Evolutionary conservation across 2,888 invertebrate genomes (phyloP), one percentile per base, ranked within the genome.

Genomic region (Melangyna quadrimaculata): DNA sequence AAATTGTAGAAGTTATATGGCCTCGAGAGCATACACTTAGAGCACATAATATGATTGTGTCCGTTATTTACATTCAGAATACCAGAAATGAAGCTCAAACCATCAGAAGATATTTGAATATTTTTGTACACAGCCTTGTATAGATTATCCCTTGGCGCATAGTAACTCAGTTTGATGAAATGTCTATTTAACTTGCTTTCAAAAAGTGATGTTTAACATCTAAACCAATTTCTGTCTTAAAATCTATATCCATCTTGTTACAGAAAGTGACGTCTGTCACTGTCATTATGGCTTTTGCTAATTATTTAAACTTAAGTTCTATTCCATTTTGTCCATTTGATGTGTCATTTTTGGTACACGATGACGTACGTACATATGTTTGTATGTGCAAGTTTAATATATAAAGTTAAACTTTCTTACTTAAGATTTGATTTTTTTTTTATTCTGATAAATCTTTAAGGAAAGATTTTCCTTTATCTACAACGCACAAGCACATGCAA

Each of bases 241-340:
- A 14, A 45, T 45, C 22, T 10, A 27, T n/a, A 45, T 45, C 9
- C 10, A 32, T 24, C 19, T 40, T 24, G 10, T 27, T 19, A 9
- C 4, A 40, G 10, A 8, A 32, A 45, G 29, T 45, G 67, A 43
- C 8, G 19, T 29, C 51, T 67, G 43, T 61, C 71, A 35, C 3
- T 43, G 43, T 71, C 55, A 61, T 61, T 74, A 40, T 53, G 14
- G 10, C 7, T 45, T 37, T 19, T 35, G 19, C n/a, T 40, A 45
- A 40, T 55, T 32, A 17, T 32, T 69, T 74, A 10, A 67, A 57
- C n/a, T 32, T 5, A 77, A 80, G 51, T 59, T 29, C 22, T 24
- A 43, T 77, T 81, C 48, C 29, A 67, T 72, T 65, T 43, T 59
- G 51, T 70, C 70, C 70, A 9, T 61, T 69, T 53, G 7, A 77